These are phyloP conservation scores for Himalopsyche anomala DNA, from an alignment of 2,888 invertebrate species.

Conservation along the genomic window DNA sequence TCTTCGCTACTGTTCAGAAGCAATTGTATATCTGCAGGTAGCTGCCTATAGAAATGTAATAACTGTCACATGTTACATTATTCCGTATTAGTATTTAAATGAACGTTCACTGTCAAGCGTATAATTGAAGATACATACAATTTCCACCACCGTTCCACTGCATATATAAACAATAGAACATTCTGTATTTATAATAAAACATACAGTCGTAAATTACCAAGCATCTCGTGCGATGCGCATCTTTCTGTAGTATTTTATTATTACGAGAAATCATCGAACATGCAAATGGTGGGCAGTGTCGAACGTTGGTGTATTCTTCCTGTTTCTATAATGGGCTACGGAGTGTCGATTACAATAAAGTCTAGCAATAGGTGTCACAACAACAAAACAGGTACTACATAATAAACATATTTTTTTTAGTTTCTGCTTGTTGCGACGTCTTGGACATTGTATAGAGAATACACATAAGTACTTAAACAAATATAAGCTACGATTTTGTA, in stretches of 20 bases:
- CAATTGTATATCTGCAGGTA: no score
- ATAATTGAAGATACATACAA: neutral
- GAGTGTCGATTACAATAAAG: neutral
- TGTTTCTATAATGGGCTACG: neutral
- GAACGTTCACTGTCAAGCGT: neutral
- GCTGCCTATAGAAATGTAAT: no score
- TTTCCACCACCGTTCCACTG: neutral
- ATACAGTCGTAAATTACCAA: neutral
- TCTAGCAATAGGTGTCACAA: neutral
- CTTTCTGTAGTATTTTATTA: slow-evolving; percentile 6
- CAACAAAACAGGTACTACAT: neutral
- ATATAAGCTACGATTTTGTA: no score
- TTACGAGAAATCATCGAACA: neutral
- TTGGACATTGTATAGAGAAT: no score
- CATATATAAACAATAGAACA: no score
- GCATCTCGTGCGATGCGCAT: neutral
- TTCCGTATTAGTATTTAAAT: neutral
- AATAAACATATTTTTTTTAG: no score
- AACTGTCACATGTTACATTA: no score
- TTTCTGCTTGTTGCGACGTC: no score
- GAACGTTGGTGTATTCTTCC: slow-evolving; percentile 3
- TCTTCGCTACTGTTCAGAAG: no score
- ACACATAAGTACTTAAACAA: no score
- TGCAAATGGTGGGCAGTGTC: neutral
- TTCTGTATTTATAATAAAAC: neutral